Evolutionary conservation across 2,888 invertebrate genomes (phyloP), one percentile per base, ranked within the genome.

Genomic region (Nomada flava): DNA sequence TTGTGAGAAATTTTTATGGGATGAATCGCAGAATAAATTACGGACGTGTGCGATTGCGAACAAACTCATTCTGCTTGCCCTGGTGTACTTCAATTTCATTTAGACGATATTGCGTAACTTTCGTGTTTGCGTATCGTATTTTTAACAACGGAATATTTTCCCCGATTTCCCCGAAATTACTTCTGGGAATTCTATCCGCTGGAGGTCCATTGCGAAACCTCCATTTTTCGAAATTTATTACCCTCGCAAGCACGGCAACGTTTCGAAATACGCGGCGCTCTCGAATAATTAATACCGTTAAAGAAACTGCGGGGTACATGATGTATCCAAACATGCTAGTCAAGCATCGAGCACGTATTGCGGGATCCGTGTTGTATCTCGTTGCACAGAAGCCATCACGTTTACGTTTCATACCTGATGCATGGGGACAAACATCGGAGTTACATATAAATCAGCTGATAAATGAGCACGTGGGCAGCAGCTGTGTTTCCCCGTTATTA

Each of bases 391-490:
- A 63, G 70, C 70, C 63, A 52, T 50, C 59, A 36, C 23, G 62
- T 72, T 63, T 80, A 64, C 65, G 59, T 29, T 69, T 70, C 57
- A 50, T 63, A 50, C 59, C 26, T 82, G 80, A 82, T 80, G 71
- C 57, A 80, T 50, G 60, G 42, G n/a, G 44, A 59, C 50, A 76
- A 76, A 82, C 82, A 80, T 52, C 23, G 52, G 50, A 71, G 76
- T 68, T 64, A 68, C 76, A 69, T 67, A 72, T 76, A 82, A 82
- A 80, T 76, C 57, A 73, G 76, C 63, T 82, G 80, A 80, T 69
- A 74, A 76, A 80, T 71, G 71, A 53, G 11, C 71, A 55, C 59
- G 44, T 13, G 52, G 52, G 11, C 1, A 47, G 15, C 42, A 53
- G 52, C 52, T 29, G 71, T 29, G 47, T 57, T 67, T 42, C 59